Conservation (phyloP, 2,113 vertebrate species). For the Ursus arctos region DNA sequence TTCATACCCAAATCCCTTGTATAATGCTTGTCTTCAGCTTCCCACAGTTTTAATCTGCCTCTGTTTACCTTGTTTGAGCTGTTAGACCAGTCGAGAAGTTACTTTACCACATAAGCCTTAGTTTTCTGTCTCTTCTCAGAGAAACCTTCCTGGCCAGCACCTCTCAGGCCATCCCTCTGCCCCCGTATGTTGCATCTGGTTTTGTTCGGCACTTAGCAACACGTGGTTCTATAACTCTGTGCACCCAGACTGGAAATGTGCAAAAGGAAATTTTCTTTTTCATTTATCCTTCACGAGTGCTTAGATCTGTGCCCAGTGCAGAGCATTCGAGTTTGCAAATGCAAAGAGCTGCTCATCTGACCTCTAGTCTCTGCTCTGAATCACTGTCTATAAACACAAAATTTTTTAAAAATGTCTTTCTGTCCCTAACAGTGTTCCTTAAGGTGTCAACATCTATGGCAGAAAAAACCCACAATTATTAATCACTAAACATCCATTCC, state of each 20-base stretch:
- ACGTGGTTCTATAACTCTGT: not conserved
- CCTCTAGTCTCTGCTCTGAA: not conserved
- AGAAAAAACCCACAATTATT: not conserved
- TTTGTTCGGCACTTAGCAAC: too few species aligned
- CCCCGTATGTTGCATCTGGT: not conserved
- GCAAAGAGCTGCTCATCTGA: not conserved
- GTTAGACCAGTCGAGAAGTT: not conserved
- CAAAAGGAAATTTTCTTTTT: not conserved
- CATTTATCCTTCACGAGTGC: fast-evolving
- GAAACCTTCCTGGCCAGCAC: fast-evolving
- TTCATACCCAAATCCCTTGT: not conserved
- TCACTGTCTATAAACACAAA: not conserved
- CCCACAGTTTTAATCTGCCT: not conserved
- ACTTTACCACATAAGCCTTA: too few species aligned
- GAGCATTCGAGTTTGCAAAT: not conserved
- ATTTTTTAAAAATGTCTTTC: not conserved
- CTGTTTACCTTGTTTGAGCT: not conserved
- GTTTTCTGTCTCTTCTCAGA: not conserved
- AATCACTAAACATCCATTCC: not conserved
- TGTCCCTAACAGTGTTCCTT: not conserved
- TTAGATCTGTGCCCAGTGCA: not conserved
- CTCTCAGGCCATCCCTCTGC: too few species aligned
- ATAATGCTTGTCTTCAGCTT: not conserved
- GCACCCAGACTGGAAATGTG: not conserved
- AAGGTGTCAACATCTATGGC: not conserved